phyloP scores from a whole-genome alignment of 2,113 vertebrate species.

The Phyllopteryx taeniolatus region DNA sequence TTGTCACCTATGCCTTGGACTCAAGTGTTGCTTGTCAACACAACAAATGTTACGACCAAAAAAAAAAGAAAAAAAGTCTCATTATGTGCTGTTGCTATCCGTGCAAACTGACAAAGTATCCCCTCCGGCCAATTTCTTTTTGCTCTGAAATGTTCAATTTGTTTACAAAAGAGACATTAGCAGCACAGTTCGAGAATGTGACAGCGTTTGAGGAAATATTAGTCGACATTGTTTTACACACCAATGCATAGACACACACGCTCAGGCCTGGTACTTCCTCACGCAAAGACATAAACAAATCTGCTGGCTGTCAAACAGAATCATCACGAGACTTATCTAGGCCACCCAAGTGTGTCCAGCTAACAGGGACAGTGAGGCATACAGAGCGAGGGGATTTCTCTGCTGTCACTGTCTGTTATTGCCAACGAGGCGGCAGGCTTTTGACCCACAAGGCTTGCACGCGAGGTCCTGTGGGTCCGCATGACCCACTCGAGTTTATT shows the following conservation, averaged over 20 bases:
- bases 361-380: constrained; percentile 25
- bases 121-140: not conserved
- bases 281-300: constrained; percentile 7
- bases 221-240: not conserved
- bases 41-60: not conserved
- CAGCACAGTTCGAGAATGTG: not conserved
- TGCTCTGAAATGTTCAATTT: not conserved
- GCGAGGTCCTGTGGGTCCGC: constrained; percentile 26
- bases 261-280: not conserved
- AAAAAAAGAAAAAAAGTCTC: not conserved
- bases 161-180: not conserved
- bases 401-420: constrained; percentile 19
- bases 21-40: not conserved
- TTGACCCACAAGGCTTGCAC: constrained; percentile 36
- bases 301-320: constrained; percentile 38
- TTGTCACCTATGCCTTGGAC: not conserved
- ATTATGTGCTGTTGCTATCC: not conserved
- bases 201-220: not conserved
- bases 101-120: not conserved
- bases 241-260: constrained; percentile 6
- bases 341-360: constrained; percentile 40
- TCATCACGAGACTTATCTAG: constrained; percentile 51
- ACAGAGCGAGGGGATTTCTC: constrained; percentile 41
- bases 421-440: constrained; percentile 18
- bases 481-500: constrained; percentile 8